Evolutionary conservation across 1,140 invertebrate genomes (phyloP).

Genomic region (Sinonovacula constricta): DNA sequence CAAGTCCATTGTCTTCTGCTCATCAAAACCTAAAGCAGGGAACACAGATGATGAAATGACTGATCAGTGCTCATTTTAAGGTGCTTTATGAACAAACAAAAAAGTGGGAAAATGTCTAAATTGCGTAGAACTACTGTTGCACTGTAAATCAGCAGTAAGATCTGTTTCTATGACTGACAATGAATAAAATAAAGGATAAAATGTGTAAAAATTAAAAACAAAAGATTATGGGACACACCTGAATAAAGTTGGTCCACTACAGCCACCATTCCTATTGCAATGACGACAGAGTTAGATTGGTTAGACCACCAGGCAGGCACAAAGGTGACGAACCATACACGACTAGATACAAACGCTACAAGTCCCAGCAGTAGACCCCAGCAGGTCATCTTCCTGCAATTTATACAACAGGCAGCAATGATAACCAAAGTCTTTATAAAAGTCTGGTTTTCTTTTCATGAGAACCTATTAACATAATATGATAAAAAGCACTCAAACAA

Average conservation of each 20-base stretch:
- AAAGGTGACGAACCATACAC: slow-evolving; percentile 75
- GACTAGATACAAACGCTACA: slow-evolving; percentile 65
- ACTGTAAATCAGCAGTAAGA: too few species aligned
- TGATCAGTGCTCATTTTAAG: too few species aligned
- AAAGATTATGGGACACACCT: slow-evolving; percentile 58
- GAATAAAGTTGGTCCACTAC: slow-evolving; percentile 70
- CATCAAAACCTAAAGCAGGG: background rate
- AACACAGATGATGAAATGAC: too few species aligned
- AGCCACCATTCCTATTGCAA: slow-evolving; percentile 68
- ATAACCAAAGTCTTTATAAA: too few species aligned
- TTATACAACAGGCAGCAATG: background rate
- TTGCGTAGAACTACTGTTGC: too few species aligned
- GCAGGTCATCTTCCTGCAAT: slow-evolving; percentile 66
- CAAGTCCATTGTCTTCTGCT: background rate
- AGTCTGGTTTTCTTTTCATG: too few species aligned
- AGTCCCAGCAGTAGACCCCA: slow-evolving; percentile 76
- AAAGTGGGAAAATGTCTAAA: too few species aligned
- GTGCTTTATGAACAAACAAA: too few species aligned
- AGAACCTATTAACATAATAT: too few species aligned
- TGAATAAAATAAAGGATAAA: background rate
- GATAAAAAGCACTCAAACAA: too few species aligned
- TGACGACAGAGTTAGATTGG: slow-evolving; percentile 67
- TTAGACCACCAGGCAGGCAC: slow-evolving; percentile 76
- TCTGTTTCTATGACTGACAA: too few species aligned
- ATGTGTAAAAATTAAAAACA: background rate